Base-by-base conservation (phyloP, 2,888 invertebrate genomes). In the Morpho achilles region DNA sequence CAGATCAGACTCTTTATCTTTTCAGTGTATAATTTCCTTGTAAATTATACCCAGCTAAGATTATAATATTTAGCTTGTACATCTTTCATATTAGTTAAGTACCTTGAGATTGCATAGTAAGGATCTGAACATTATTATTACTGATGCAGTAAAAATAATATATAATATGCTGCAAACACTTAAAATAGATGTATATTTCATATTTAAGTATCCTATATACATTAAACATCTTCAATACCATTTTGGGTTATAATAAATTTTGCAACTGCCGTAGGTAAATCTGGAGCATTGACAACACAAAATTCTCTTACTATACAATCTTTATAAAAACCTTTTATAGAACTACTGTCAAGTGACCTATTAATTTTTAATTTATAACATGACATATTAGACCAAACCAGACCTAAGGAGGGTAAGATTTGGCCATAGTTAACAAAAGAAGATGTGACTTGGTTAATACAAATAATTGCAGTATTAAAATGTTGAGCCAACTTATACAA, bases 311-410 rank as follows among this genome's bases (percentile, higher is more conserved):
- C 22, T 63, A 67, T 57, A 7, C 59, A 50, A 61, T 72, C 67
- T 60, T 64, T 50, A 58, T 69, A 62, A 65, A 40, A 50, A 40
- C 60, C 22, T 58, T 61, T 46, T 10, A 65, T 52, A 50, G 50
- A 23, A 39, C n/a, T 23, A 7, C 54, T 58, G 50, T 65, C 53
- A 39, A 58, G 56, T 42, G 70, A 73, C 68, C 79, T 82, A 50
- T 61, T 75, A n/a, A 84, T 54, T 62, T 71, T 69, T 7, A 87
- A 65, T 61, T 91, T 78, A 7, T 81, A 81, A 39, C 79, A 74
- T 45, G 91, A 72, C 83, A 91, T 81, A 63, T 91, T 91, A 3
- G 91, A 86, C 91, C 91, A 91, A 52, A 86, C 84, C 46, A 91
- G 66, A 1, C 91, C 91, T 45, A 91, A 69, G 8, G 84, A 79